phyloP scores from a whole-genome alignment of 2,888 invertebrate genomes.

The Calliphora vomitoria region DNA sequence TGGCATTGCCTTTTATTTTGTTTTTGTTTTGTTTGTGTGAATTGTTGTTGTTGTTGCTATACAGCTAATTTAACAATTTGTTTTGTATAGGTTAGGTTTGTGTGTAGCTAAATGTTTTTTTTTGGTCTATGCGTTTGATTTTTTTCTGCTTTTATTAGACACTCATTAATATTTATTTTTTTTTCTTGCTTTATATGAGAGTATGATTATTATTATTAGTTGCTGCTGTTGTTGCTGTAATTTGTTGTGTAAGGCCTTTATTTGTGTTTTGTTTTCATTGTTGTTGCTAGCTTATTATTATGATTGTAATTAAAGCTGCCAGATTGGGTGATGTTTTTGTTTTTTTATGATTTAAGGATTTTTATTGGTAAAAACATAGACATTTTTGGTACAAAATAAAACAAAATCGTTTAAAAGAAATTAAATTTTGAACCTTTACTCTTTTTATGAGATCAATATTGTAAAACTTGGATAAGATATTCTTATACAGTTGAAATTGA shows the following conservation, averaged over 20 bases:
- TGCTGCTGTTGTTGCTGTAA: conserved; percentile 47
- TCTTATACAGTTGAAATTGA: no score
- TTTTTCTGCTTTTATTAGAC: conserved; percentile 51
- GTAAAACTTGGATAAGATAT: no score
- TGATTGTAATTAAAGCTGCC: background rate
- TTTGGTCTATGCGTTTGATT: background rate
- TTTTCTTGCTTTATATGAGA: conserved; percentile 22
- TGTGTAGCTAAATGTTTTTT: background rate
- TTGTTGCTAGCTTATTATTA: background rate
- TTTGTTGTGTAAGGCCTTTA: conserved; percentile 69
- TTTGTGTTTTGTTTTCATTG: conserved; percentile 28
- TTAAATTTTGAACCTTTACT: no score
- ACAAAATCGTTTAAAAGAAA: no score
- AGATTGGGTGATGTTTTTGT: background rate
- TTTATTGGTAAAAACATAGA: no score
- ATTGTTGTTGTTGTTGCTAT: conserved; percentile 26
- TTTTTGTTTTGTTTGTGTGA: conserved; percentile 25
- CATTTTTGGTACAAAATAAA: no score
- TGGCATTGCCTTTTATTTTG: conserved; percentile 66
- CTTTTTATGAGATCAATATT: no score
- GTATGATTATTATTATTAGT: conserved; percentile 26
- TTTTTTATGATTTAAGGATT: background rate
- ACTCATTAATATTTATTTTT: conserved; percentile 53
- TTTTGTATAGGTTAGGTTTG: background rate
- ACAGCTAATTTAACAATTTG: conserved; percentile 41